Base-by-base conservation (phyloP, 2,888 invertebrate species). In the Eupithecia abbreviata region DNA sequence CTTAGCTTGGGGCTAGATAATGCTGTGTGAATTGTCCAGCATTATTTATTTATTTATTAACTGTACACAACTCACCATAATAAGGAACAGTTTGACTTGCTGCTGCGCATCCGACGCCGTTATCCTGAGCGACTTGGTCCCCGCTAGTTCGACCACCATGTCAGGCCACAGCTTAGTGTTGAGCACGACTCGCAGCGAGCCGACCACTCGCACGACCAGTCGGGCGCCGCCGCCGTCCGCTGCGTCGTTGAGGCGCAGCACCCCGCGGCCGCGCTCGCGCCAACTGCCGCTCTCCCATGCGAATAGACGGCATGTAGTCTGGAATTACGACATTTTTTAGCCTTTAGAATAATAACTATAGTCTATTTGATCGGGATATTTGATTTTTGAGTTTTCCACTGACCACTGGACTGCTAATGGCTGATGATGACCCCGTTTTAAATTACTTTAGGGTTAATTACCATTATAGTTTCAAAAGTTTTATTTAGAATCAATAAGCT, bases 161-260 rank as follows among this genome's bases (percentile, higher is more conserved):
- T 97, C 98, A 7, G 97, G 96, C 98, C 98, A 99, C 81, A 98
- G 96, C 96, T 98, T 98, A 65, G 99, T 98, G 91, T 99, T 99
- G 77, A 99, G 96, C 86, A 99, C 96, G 73, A 99, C 97, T 75
- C 98, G 96, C 82, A 98, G 96, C 84, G 98, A 98, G 72, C 99
- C 99, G 30, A 98, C 96, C 47, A 98, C 98, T 80, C 99, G 96
- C 89, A 98, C 98, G 42, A 99, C 98, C 15, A 99, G 96, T 80
- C 99, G 79, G 97, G 98, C 84, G 77, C 83, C 84, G 74, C 77
- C 78, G 72, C 84, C 87, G 15, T 82, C 94, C 89, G 89, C 94
- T 90, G 85, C 96, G 92, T 98, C 98, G 94, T 99, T 99, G 15
- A 99, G 95, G 81, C 99, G 96, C 81, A 99, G 93, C 82, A 97